Base-by-base conservation (phyloP, 2,797 vertebrate species). In the Kryptopterus vitreolus region DNA sequence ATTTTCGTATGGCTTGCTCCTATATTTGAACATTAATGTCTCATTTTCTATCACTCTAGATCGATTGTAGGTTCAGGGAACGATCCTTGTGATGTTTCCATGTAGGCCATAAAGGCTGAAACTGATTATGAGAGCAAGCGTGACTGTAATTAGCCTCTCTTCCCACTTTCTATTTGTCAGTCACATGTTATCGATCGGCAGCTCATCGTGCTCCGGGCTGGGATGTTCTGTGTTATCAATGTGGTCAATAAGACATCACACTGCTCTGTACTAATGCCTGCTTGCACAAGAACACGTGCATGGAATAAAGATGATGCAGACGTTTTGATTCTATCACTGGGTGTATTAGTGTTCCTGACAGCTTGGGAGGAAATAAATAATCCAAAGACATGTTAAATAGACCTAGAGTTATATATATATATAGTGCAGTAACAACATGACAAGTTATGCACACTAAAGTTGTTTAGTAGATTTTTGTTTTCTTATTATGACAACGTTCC, bases 101-200 rank as follows among this genome's bases (percentile, higher is more conserved):
- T 50, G 46, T 26, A 24, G 57, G n/a, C 38, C 38, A 18, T 52
- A 78, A 61, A 70, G 24, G 13, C 31, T 13, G 5, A 63, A 31
- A 18, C 50, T 48, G 35, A 57, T 74, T 26, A 43, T 57, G 68
- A 22, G 43, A 76, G 76, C 66, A 10, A 57, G 57, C 73, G 22
- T 76, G 81, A 83, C 63, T 53, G 79, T 82, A 82, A 86, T 85
- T 85, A 83, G 81, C 79, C 73, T 68, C 73, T 80, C 53, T 13
- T 82, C 62, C 65, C 62, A 35, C 62, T 83, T 79, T 80, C 74
- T 75, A 85, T 83, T 83, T 79, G 79, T 77, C 43, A 38, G 33
- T 85, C 81, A 65, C 73, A 83, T 75, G 48, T 77, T 78, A 86
- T 86, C 43, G 83, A 83, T 78, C 73, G 26, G 52, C 48, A 65